A percentile compares a stretch with the other conserved stretches of the same genome.
phyloP scores from a whole-genome alignment of 35 echinoderm and acorn worm species.

The Apostichopus japonicus region DNA sequence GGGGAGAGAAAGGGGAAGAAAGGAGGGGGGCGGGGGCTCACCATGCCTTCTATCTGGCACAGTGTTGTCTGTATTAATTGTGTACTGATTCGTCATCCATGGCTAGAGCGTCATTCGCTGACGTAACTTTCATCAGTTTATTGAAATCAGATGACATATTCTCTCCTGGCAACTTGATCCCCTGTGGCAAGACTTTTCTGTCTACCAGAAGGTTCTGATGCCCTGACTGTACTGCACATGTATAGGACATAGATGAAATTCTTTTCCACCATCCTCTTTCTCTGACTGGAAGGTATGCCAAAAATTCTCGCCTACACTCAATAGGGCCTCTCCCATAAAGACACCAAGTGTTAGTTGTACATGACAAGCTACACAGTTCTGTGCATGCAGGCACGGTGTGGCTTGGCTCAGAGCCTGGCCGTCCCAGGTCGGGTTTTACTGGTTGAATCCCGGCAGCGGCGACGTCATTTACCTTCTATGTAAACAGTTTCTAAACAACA shows the following conservation, averaged over 20 bases:
- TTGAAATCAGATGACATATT: constrained; percentile 33
- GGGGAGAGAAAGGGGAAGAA: too few relatives aligned
- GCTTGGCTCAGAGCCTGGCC: constrained; percentile 31
- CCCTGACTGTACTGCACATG: neutral
- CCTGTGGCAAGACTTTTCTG: neutral
- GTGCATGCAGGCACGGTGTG: constrained; percentile 12
- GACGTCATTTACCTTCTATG: constrained; percentile 24
- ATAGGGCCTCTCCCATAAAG: constrained; percentile 36
- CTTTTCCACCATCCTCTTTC: constrained; percentile 34
- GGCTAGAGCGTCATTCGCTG: too few relatives aligned
- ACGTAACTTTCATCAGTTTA: neutral
- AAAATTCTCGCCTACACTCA: neutral
- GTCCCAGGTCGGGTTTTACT: constrained; percentile 21
- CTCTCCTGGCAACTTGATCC: neutral
- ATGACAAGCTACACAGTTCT: neutral
- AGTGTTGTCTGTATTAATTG: too few relatives aligned
- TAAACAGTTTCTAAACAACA: constrained; percentile 41
- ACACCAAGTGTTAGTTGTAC: neutral
- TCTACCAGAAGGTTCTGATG: neutral
- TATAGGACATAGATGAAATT: constrained; percentile 44
- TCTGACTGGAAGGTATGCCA: neutral
- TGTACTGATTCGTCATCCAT: too few relatives aligned
- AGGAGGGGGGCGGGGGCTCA: too few relatives aligned
- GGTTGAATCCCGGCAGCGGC: neutral
- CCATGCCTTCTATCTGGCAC: too few relatives aligned